These are phyloP conservation scores for Hippopotamus amphibius DNA, from an alignment of 2,113 vertebrate genomes.

Conservation along the genomic window DNA sequence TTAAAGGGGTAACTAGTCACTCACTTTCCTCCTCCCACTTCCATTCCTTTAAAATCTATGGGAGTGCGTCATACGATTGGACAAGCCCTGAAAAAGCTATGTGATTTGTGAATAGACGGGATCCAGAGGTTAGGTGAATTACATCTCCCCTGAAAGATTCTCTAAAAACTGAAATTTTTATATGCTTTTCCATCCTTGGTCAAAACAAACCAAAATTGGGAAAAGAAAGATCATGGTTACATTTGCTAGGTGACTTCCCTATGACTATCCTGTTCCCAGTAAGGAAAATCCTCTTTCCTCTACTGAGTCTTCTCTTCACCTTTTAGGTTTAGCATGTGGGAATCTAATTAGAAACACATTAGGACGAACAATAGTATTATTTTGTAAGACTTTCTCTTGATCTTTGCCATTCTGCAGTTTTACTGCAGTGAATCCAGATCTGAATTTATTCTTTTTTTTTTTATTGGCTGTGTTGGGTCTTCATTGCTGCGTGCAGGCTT, in stretches of 20 bases:
- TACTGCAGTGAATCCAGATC: not conserved
- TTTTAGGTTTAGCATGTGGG: not conserved
- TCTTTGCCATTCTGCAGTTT: not conserved
- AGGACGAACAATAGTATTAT: not conserved
- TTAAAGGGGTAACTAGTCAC: not conserved
- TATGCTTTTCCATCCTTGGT: not conserved
- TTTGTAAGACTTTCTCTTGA: not conserved
- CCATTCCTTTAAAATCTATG: not conserved
- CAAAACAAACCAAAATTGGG: conserved; percentile 18
- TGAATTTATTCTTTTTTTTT: not conserved
- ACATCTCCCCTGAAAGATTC: not conserved
- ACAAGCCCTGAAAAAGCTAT: not conserved
- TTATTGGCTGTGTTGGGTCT: no score
- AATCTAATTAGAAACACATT: not conserved
- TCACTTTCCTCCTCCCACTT: not conserved
- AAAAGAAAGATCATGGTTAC: not conserved
- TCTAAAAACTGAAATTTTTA: conserved; percentile 17
- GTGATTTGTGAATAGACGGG: not conserved
- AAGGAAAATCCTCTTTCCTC: not conserved
- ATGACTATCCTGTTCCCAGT: not conserved
- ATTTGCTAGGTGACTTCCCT: not conserved
- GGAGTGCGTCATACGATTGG: no score
- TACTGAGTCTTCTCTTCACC: not conserved
- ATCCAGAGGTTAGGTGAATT: not conserved
- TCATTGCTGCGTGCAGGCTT: no score